phyloP scores from a whole-genome alignment of 2,797 vertebrate species.

The Acipenser transmontanus region DNA sequence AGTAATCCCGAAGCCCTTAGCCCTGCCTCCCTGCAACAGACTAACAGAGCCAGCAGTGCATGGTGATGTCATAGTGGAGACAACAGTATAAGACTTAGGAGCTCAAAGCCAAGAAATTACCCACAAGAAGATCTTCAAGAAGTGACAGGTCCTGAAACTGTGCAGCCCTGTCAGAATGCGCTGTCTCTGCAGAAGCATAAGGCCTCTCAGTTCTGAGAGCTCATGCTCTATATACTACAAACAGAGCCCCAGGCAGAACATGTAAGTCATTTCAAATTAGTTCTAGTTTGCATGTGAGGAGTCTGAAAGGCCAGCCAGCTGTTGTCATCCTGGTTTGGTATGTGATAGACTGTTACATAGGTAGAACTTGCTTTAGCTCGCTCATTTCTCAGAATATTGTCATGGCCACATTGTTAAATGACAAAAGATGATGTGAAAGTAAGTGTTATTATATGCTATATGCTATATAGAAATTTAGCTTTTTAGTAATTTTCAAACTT shows the following conservation, averaged over 20 bases:
- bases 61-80: conserved; percentile 36
- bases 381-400: neutral
- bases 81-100: conserved; percentile 36
- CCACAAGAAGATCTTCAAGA: conserved; percentile 19
- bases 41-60: conserved; percentile 29
- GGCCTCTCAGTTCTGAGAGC: conserved; percentile 40
- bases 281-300: neutral
- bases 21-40: conserved; percentile 35
- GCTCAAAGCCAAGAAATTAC: conserved; percentile 24
- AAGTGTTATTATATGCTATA: no score
- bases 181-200: conserved; percentile 44
- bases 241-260: conserved; percentile 34
- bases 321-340: neutral
- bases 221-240: conserved; percentile 41
- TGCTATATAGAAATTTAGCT: no score
- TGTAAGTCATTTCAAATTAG: conserved; percentile 34
- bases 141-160: conserved; percentile 5
- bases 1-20: conserved; percentile 33
- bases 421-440: no score
- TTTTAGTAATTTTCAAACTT: no score
- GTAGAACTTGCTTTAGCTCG: neutral
- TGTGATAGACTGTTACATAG: neutral
- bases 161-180: conserved; percentile 33
- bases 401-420: no score
- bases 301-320: neutral